phyloP scores from a whole-genome alignment of 2,113 vertebrate genomes.

The Struthio camelus region DNA sequence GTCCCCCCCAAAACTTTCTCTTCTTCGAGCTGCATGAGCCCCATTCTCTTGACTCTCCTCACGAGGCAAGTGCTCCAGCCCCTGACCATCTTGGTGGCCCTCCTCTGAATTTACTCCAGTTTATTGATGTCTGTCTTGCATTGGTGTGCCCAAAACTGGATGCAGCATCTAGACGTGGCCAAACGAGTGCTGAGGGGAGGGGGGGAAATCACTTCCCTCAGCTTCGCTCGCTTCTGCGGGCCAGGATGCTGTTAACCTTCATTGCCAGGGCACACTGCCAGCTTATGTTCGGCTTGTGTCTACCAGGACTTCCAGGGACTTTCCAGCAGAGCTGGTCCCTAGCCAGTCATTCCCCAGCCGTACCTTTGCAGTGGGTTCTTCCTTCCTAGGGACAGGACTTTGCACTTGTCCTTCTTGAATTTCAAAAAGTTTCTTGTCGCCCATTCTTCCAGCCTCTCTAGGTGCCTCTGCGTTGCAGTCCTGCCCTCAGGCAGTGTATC shows the following conservation, averaged over 20 bases:
- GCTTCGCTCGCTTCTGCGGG: background rate
- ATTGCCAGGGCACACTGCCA: background rate
- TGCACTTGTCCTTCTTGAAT: too few species aligned
- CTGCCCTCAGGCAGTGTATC: background rate
- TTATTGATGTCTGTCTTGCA: rapidly evolving
- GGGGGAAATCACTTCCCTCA: background rate
- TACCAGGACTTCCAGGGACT: too few species aligned
- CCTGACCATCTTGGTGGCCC: background rate
- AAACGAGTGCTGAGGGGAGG: rapidly evolving
- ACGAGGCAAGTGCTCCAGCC: background rate
- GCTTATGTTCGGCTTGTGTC: background rate
- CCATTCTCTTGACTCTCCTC: background rate
- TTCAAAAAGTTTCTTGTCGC: too few species aligned
- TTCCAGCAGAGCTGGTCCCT: background rate
- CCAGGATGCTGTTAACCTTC: background rate
- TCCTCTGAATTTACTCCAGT: background rate
- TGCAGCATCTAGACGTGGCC: background rate
- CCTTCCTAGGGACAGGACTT: too few species aligned
- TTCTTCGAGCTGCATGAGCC: background rate
- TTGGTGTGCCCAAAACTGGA: background rate
- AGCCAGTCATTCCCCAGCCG: too few species aligned
- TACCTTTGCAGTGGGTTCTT: too few species aligned
- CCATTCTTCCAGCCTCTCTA: too few species aligned
- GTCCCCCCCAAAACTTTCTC: background rate
- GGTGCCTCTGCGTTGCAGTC: too few species aligned